Conservation (phyloP, 2,888 invertebrate species). For the Camponotus fellah region DNA sequence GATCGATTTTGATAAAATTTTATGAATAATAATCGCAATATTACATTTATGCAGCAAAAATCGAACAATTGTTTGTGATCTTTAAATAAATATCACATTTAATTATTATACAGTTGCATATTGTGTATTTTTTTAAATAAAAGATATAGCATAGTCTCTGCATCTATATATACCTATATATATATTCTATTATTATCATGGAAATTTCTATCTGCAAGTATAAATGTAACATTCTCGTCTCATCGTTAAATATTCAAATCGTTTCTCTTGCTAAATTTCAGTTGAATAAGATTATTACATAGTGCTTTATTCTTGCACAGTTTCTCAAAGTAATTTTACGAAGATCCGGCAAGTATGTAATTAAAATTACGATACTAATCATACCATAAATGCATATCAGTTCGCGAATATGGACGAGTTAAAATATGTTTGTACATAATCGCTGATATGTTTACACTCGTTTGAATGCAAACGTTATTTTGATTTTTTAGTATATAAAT, state of each 20-base stretch:
- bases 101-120: too few species aligned
- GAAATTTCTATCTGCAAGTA: not conserved
- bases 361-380: constrained; percentile 26
- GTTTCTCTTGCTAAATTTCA: not conserved
- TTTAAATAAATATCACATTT: too few species aligned
- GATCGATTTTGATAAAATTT: not conserved
- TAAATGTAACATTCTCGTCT: not conserved
- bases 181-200: not conserved
- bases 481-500: not conserved
- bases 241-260: constrained; percentile 9
- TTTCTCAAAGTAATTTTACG: constrained; percentile 24
- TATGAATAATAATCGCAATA: not conserved
- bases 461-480: not conserved
- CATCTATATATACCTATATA: not conserved
- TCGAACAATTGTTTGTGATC: not conserved
- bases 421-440: constrained; percentile 25
- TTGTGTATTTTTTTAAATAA: too few species aligned
- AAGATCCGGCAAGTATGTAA: constrained; percentile 8
- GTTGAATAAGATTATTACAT: constrained; percentile 23
- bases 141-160: too few species aligned
- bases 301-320: constrained; percentile 9
- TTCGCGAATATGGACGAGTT: constrained; percentile 3
- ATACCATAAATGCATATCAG: not conserved
- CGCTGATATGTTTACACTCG: constrained; percentile 7
- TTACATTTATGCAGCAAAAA: not conserved